phyloP scores from a whole-genome alignment of 2,888 invertebrate genomes.

The Salpingus planirostris region DNA sequence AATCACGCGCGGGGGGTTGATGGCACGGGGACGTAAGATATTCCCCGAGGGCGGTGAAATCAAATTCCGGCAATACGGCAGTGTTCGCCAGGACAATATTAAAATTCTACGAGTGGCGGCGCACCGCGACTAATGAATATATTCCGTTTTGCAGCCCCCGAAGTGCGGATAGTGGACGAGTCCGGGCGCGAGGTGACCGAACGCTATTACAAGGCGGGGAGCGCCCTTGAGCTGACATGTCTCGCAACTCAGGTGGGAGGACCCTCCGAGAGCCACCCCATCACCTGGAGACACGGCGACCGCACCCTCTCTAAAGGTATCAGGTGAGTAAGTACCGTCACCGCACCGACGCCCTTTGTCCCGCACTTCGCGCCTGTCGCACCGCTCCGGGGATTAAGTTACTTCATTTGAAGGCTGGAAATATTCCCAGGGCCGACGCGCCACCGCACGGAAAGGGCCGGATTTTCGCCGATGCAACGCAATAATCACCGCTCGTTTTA shows the following conservation, averaged over 20 bases:
- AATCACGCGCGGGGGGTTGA: no score
- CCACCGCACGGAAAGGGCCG: no score
- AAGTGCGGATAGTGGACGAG: constrained; percentile 51
- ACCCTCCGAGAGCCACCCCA: constrained; percentile 37
- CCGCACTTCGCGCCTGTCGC: constrained; percentile 7
- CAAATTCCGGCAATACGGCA: constrained; percentile 9
- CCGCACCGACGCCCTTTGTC: constrained; percentile 13
- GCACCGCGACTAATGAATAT: constrained; percentile 12
- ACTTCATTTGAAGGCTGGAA: constrained; percentile 9
- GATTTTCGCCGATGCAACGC: no score
- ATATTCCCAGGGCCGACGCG: no score
- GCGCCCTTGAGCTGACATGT: constrained; percentile 47
- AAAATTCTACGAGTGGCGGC: constrained; percentile 12
- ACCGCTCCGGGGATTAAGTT: constrained; percentile 11
- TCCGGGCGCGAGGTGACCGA: constrained; percentile 49
- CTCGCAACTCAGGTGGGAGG: constrained; percentile 43
- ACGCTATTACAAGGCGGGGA: constrained; percentile 52
- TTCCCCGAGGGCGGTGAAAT: constrained; percentile 1
- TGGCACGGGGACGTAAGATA: no score
- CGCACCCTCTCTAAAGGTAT: constrained; percentile 45
- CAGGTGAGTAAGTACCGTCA: constrained; percentile 39
- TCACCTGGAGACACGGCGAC: constrained; percentile 49
- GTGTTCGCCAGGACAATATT: constrained; percentile 7
- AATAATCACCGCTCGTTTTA: no score
- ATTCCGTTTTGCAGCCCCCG: constrained; percentile 45